phyloP scores from a whole-genome alignment of 2,113 vertebrate species.

The Castor canadensis region DNA sequence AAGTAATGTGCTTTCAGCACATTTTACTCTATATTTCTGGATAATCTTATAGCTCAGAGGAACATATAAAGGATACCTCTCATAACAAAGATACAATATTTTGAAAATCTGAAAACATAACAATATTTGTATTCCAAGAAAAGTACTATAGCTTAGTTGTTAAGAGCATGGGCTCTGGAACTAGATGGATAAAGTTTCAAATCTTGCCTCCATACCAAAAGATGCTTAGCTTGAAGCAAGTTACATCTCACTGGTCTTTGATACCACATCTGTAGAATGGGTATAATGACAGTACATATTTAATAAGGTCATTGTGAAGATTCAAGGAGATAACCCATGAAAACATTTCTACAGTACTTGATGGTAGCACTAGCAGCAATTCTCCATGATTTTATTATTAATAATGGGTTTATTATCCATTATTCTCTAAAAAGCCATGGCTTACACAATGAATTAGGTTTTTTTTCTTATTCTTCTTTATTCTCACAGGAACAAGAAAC shows the following conservation, averaged over 20 bases:
- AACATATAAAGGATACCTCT: not conserved
- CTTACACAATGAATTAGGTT: not conserved
- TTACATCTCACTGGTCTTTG: not conserved
- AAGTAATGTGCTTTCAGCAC: not conserved
- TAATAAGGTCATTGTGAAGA: not conserved
- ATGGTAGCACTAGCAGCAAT: not conserved
- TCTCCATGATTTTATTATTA: not conserved
- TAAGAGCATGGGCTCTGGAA: not conserved
- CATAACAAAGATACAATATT: not conserved
- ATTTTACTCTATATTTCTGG: constrained; percentile 6
- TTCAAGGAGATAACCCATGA: not conserved
- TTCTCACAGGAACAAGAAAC: constrained; percentile 85
- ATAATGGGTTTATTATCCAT: not conserved
- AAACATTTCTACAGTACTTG: not conserved
- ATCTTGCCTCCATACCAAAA: not conserved
- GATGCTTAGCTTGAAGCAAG: not conserved
- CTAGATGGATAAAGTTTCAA: not conserved
- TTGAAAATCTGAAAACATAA: constrained; percentile 6
- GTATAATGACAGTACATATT: not conserved
- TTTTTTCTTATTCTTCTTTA: not conserved
- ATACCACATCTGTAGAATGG: not conserved
- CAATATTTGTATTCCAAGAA: not conserved
- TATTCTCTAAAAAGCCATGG: not conserved
- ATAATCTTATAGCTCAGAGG: not conserved
- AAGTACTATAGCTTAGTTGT: not conserved